Evolutionary conservation across 2,113 vertebrate species (phyloP).

Genomic region (Nansenia antarctica): DNA sequence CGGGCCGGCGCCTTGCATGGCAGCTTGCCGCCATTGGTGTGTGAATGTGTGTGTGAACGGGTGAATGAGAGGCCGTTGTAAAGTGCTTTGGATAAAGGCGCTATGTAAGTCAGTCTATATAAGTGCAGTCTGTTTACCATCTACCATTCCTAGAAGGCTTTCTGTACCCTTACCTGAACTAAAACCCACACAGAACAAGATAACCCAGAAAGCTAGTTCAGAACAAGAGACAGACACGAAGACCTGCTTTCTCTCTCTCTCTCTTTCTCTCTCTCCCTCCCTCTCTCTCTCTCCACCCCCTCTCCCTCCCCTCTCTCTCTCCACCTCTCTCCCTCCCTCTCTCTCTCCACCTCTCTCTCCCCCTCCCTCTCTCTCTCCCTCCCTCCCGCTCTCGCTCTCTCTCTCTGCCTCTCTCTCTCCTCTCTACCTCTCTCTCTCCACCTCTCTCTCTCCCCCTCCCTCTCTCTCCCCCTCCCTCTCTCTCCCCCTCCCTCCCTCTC

Average conservation of each 20-base stretch:
- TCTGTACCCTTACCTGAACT: neutral
- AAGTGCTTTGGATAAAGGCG: neutral
- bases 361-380: conserved; percentile 1
- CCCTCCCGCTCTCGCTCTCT: too few relatives aligned
- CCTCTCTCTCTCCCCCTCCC: too few relatives aligned
- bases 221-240: conserved; percentile 15
- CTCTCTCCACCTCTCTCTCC: neutral
- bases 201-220: neutral
- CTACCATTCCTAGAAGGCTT: conserved; percentile 2
- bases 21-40: too few relatives aligned
- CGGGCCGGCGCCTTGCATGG: too few relatives aligned
- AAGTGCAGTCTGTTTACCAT: neutral
- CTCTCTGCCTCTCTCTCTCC: too few relatives aligned
- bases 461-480: too few relatives aligned
- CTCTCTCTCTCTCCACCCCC: neutral
- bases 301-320: neutral
- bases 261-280: neutral
- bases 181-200: conserved; percentile 15
- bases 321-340: neutral
- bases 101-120: neutral
- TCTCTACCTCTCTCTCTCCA: too few relatives aligned
- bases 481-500: too few relatives aligned
- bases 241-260: neutral
- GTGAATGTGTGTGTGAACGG: too few relatives aligned
- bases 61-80: neutral